phyloP scores from a whole-genome alignment of 2,797 vertebrate genomes.

The Knipowitschia caucasica region DNA sequence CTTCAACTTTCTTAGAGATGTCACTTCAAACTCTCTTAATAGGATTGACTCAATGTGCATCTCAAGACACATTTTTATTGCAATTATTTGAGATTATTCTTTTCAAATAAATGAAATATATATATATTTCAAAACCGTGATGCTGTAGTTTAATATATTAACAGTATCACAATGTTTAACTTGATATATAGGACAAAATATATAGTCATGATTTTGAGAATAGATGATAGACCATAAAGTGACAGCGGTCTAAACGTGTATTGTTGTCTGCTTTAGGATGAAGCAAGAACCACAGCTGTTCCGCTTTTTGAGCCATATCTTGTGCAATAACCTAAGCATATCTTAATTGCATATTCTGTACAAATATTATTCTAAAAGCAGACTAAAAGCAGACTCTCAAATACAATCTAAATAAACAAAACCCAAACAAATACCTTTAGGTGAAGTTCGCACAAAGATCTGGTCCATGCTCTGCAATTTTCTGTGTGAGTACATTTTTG shows the following conservation, averaged over 20 bases:
- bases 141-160: no score
- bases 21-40: no score
- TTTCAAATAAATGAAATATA: no score
- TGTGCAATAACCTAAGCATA: conserved; percentile 20
- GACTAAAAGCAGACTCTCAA: no score
- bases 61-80: no score
- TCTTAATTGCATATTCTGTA: background rate
- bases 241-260: background rate
- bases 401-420: background rate
- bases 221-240: background rate
- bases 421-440: conserved; percentile 32
- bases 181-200: no score
- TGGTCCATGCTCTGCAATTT: conserved; percentile 27
- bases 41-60: no score
- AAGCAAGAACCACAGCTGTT: background rate
- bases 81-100: no score
- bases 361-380: background rate
- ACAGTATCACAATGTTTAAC: no score
- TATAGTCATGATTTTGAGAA: background rate
- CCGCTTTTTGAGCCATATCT: background rate
- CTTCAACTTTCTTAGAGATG: no score
- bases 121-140: no score
- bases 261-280: background rate
- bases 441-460: conserved; percentile 34
- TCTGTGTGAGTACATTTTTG: background rate